Conservation (phyloP, 2,888 invertebrate species). For the Actias luna region DNA sequence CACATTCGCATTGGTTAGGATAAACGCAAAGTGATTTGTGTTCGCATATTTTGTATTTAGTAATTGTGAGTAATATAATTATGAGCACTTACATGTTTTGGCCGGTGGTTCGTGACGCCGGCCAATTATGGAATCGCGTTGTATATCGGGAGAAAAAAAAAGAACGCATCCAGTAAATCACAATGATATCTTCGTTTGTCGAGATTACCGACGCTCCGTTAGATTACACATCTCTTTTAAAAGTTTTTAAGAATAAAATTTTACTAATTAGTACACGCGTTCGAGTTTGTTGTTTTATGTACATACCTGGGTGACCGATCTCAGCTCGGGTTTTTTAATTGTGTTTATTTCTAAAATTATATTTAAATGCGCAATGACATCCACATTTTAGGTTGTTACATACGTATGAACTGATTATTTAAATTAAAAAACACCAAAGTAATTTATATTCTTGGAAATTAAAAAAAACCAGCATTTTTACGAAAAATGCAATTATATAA, state of each 20-base stretch:
- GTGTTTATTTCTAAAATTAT: too few species aligned
- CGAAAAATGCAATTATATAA: too few species aligned
- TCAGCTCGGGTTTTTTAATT: too few species aligned
- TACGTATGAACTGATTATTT: too few species aligned
- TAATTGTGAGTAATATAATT: slow-evolving; percentile 27
- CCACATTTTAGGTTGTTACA: too few species aligned
- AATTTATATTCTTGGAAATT: too few species aligned
- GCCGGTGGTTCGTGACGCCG: slow-evolving; percentile 35
- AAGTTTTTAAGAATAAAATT: background rate
- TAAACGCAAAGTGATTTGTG: background rate
- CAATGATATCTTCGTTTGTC: slow-evolving; percentile 24
- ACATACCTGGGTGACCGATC: too few species aligned
- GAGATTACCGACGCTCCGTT: slow-evolving; percentile 18
- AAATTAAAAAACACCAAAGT: too few species aligned
- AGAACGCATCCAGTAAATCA: slow-evolving; percentile 22
- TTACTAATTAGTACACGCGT: background rate
- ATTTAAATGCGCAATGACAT: too few species aligned
- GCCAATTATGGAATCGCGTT: slow-evolving; percentile 34
- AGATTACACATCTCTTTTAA: background rate
- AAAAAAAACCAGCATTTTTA: too few species aligned
- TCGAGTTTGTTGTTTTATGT: background rate
- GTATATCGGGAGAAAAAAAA: slow-evolving; percentile 19
- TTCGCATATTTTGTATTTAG: slow-evolving; percentile 1
- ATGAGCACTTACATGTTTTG: slow-evolving; percentile 33
- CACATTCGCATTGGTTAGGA: too few species aligned